Conservation (phyloP, 1,140 invertebrate genomes). For the Trichogramma pretiosum region DNA sequence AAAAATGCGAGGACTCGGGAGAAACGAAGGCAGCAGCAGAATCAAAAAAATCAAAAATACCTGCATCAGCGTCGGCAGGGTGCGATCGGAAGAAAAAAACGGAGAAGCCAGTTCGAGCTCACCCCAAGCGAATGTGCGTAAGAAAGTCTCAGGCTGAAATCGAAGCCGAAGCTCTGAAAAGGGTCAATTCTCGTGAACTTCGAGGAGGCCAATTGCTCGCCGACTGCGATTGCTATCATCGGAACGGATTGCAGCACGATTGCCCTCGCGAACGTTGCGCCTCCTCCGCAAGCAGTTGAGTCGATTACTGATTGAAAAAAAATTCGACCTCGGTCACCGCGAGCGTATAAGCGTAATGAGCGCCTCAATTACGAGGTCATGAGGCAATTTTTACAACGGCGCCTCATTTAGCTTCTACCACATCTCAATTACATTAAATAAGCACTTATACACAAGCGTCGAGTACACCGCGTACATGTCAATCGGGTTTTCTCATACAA, state of each 20-base stretch:
- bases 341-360: too few relatives aligned
- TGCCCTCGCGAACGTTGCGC: slow-evolving; percentile 55
- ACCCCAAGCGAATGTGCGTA: slow-evolving; percentile 7
- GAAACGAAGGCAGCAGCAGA: not conserved
- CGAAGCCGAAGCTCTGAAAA: slow-evolving; percentile 9
- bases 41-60: not conserved
- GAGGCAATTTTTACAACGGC: too few relatives aligned
- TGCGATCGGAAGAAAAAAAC: not conserved
- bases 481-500: too few relatives aligned
- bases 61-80: not conserved
- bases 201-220: slow-evolving; percentile 53
- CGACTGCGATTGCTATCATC: slow-evolving; percentile 58
- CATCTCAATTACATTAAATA: too few relatives aligned
- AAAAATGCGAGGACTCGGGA: too few relatives aligned
- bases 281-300: too few relatives aligned
- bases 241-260: slow-evolving; percentile 61
- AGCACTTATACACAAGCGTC: not conserved
- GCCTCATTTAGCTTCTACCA: too few relatives aligned
- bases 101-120: not conserved
- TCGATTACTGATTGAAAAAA: too few relatives aligned
- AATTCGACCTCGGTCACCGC: too few relatives aligned
- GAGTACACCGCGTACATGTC: not conserved
- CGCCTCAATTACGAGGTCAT: too few relatives aligned
- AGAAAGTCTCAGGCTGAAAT: not conserved
- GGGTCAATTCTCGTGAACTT: slow-evolving; percentile 54